Evolutionary conservation across 1,140 invertebrate species (phyloP).

Genomic region (Micrasema longulum): DNA sequence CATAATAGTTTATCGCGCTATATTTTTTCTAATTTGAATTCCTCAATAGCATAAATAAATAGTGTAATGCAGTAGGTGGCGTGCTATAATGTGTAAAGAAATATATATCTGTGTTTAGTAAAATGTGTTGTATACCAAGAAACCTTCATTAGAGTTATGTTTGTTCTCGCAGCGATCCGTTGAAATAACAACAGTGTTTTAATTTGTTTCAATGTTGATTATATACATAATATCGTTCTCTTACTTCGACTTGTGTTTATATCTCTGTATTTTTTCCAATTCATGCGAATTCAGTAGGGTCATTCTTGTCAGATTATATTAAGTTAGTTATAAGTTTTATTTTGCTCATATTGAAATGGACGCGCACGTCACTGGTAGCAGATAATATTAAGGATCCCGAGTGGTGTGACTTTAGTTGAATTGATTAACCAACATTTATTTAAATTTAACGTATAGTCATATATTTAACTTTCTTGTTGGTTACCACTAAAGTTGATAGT

Average conservation of each 20-base stretch:
- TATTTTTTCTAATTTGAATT: background rate
- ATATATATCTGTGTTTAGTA: background rate
- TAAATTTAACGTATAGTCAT: slow-evolving; percentile 25
- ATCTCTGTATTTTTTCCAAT: too few species aligned
- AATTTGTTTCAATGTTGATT: background rate
- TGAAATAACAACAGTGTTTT: background rate
- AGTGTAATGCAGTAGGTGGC: too few species aligned
- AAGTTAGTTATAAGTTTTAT: slow-evolving; percentile 14
- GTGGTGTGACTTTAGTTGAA: background rate
- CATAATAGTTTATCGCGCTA: too few species aligned
- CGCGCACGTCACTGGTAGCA: slow-evolving; percentile 4
- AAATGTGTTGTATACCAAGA: background rate
- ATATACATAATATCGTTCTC: background rate
- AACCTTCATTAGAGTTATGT: too few species aligned
- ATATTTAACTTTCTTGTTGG: slow-evolving; percentile 16
- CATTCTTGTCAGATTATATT: slow-evolving; percentile 19
- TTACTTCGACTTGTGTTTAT: background rate
- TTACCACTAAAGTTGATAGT: slow-evolving; percentile 6
- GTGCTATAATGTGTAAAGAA: too few species aligned
- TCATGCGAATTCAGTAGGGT: background rate
- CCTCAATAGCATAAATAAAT: background rate
- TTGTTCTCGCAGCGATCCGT: too few species aligned
- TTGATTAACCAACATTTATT: slow-evolving; percentile 25
- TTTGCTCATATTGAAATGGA: slow-evolving; percentile 12
- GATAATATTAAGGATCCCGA: background rate